phyloP scores from a whole-genome alignment of 2,797 vertebrate genomes.

The Helicolenus hilgendorfi region DNA sequence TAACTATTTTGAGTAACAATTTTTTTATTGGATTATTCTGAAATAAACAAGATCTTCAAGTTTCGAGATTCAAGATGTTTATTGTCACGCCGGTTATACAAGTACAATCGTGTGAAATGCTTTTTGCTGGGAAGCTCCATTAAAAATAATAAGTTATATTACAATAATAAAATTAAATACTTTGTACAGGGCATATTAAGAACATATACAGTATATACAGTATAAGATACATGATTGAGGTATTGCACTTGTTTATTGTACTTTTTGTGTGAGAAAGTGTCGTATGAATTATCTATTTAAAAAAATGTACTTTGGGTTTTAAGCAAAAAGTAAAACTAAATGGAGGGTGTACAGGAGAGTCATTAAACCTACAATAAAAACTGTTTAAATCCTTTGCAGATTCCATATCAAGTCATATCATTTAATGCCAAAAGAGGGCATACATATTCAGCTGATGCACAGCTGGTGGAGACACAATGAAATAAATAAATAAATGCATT shows the following conservation, averaged over 20 bases:
- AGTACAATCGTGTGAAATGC: too few relatives aligned
- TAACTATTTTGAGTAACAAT: background rate
- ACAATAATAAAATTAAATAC: fast-evolving
- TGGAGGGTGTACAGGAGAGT: background rate
- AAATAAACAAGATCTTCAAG: background rate
- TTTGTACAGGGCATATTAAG: too few relatives aligned
- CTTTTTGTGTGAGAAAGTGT: too few relatives aligned
- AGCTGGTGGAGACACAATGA: background rate
- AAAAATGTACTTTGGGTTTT: background rate
- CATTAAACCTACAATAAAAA: background rate
- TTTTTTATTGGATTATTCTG: background rate
- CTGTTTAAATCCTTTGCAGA: background rate
- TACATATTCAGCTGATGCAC: background rate
- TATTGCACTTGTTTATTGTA: too few relatives aligned
- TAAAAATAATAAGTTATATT: too few relatives aligned
- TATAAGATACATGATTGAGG: fast-evolving
- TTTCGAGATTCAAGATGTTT: fast-evolving
- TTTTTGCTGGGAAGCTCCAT: too few relatives aligned
- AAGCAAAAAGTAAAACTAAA: background rate
- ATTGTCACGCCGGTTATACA: too few relatives aligned
- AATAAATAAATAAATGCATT: background rate
- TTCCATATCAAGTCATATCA: background rate
- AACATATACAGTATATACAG: too few relatives aligned
- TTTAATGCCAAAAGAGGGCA: conserved; percentile 19
- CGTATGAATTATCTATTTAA: too few relatives aligned